Conservation (phyloP, 2,888 invertebrate genomes). For the Sminthurinus aureus region DNA sequence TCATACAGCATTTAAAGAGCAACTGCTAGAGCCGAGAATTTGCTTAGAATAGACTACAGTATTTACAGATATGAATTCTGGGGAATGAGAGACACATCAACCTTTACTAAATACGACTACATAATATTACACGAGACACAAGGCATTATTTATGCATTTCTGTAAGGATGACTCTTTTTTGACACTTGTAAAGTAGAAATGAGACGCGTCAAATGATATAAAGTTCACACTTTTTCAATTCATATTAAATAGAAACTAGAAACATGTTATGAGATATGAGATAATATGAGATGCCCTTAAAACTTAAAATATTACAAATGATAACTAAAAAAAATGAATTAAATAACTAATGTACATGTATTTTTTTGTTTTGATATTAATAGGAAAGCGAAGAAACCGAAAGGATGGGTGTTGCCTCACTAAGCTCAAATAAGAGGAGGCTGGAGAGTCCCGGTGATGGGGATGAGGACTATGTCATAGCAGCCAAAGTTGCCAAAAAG, state of each 20-base stretch:
- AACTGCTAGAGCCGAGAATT: background rate
- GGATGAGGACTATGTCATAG: conserved; percentile 53
- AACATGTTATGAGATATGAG: background rate
- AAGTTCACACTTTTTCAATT: no score
- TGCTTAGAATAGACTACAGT: background rate
- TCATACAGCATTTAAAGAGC: background rate
- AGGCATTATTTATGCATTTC: no score
- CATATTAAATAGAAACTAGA: background rate
- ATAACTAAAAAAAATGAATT: no score
- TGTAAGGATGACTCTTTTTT: background rate
- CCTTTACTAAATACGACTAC: no score
- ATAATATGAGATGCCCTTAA: no score
- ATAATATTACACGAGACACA: no score
- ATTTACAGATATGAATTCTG: background rate
- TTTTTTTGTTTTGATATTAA: conserved; percentile 29
- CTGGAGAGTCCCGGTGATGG: conserved; percentile 49
- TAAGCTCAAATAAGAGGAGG: conserved; percentile 56
- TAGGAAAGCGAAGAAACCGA: conserved; percentile 46
- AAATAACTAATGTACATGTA: conserved; percentile 14
- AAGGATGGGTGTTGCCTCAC: conserved; percentile 59
- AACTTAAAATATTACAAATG: no score
- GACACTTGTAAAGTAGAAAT: background rate
- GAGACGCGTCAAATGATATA: background rate
- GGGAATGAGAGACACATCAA: background rate
- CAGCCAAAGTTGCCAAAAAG: conserved; percentile 48